Percentiles rank a stretch among this genome's conserved stretches.
Conservation (phyloP, 1,140 invertebrate genomes). For the Stenopsyche tienmushanensis region DNA sequence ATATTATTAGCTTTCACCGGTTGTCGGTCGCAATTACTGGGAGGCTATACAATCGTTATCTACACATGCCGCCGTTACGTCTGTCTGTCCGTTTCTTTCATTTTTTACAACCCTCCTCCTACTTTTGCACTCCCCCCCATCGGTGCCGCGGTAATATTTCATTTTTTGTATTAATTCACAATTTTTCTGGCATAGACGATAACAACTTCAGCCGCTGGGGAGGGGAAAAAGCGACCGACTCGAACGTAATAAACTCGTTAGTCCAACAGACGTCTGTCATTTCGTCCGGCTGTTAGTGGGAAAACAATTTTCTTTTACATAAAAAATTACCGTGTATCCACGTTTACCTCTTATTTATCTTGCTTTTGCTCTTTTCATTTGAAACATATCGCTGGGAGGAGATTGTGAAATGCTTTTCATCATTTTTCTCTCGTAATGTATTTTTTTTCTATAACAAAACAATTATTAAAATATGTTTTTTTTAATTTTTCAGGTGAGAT, state of each 20-base stretch:
- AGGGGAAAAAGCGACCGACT: background rate
- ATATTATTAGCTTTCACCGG: too few relatives aligned
- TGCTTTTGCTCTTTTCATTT: too few relatives aligned
- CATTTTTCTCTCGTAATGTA: too few relatives aligned
- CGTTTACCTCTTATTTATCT: too few relatives aligned
- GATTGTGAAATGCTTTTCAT: too few relatives aligned
- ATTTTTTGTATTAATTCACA: constrained; percentile 11
- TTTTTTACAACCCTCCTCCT: background rate
- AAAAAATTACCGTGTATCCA: too few relatives aligned
- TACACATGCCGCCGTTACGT: background rate
- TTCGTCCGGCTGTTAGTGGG: background rate
- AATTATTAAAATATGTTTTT: too few relatives aligned
- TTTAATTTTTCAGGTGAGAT: too few relatives aligned
- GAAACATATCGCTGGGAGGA: too few relatives aligned
- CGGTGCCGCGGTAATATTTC: background rate
- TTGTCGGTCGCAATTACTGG: constrained; percentile 1
- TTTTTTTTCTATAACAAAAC: too few relatives aligned
- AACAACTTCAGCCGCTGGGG: background rate
- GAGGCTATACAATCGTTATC: background rate
- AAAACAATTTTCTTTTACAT: constrained; percentile 6
- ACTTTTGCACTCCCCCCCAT: background rate
- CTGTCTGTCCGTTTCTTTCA: background rate
- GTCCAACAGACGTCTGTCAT: constrained; percentile 12
- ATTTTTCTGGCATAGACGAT: background rate
- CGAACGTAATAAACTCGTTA: constrained; percentile 14